Evolutionary conservation across 2,797 vertebrate species (phyloP), one percentile per base, ranked within the genome.

Genomic region (Alca torda): DNA sequence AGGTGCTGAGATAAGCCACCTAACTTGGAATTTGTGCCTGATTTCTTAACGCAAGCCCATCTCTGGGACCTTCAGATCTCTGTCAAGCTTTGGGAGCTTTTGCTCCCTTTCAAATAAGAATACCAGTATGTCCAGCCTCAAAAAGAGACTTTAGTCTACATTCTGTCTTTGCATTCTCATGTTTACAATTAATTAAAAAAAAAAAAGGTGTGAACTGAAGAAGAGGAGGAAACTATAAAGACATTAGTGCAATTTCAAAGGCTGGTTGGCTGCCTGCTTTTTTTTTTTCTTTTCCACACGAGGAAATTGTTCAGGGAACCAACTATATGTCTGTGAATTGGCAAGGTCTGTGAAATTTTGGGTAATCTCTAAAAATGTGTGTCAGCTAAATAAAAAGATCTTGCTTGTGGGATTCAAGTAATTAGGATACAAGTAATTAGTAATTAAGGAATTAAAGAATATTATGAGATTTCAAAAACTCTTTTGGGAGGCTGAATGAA

Each of bases 381-480:
- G 74, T 76, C 83, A 82, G 64, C 46, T 83, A 54, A 48, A 39
- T 59, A 14, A 92, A 91, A 83, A 59, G 25, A 72, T 39, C 57
- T 92, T 92, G 50, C 84, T 87, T 87, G 24, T 72, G 82, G 64
- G 87, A 87, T 74, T 94, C 41, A 53, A 76, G 63, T 67, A 82
- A 87, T 87, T 90, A 83, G 46, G 59, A 31, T 59, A 43, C 57
- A 65, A 86, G 23, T 79, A 81, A 92, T 95, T 75, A 72, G 82
- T 68, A 88, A 93, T 93, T 74, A 95, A 94, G 35, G 74, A 81
- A 96, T 93, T 84, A 87, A 93, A 78, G 64, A 89, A 56, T 63
- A 56, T 3, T 43, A 11, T 76, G 50, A 83, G 33, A 72, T 87
- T 83, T 93, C 45, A 60, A n/a, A 68, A 87, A 14, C 18, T 43